Evolutionary conservation across 1,140 invertebrate species (phyloP), one percentile per base, ranked within the genome.

Genomic region (Macrobrachium rosenbergii): DNA sequence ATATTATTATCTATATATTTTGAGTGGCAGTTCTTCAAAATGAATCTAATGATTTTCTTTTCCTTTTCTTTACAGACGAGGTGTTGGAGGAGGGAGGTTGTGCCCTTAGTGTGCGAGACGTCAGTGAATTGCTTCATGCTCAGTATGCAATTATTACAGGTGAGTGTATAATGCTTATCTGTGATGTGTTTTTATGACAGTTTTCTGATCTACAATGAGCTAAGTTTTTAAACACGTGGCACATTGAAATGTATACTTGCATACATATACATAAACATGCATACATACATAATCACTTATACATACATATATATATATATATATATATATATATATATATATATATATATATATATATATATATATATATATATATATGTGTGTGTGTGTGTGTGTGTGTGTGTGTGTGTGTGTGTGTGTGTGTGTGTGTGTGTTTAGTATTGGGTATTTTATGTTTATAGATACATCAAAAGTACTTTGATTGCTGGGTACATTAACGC

Each of bases 91-190:
- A 86, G 64, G 83, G 83, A 11, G 83, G 83, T 5, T 86, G 83
- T 14, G 89, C 91, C 21, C 91, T 96, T 78, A 95, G 94, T 90
- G 95, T 97, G 76, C 93, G 94, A 87, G 96, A 97, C 92, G 96
- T 98, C 90, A 95, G 96, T 19, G 96, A 97, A 91, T 93, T 98
- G 89, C 93, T 98, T 72, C 95, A 97, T 90, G 95, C 96, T 72
- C 95, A 97, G 92, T 97, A 96, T 92, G 96, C 96, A 76, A 95
- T 98, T 90, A 95, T 98, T 88, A 96, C 97, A 87, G 97, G 95
- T 95, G 91, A 92, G 89, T 90, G 12, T 5, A 59, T 28, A 23
- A n/a, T 67, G 64, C 7, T 67, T n/a, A 37, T 37, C 64, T 67
- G 11, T 67, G 5, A 8, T 67, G 1, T 37, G 28, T 67, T n/a